These are phyloP conservation scores for Coecobrya sp. DNA, from an alignment of 2,888 invertebrate species.

Conservation along the genomic window DNA sequence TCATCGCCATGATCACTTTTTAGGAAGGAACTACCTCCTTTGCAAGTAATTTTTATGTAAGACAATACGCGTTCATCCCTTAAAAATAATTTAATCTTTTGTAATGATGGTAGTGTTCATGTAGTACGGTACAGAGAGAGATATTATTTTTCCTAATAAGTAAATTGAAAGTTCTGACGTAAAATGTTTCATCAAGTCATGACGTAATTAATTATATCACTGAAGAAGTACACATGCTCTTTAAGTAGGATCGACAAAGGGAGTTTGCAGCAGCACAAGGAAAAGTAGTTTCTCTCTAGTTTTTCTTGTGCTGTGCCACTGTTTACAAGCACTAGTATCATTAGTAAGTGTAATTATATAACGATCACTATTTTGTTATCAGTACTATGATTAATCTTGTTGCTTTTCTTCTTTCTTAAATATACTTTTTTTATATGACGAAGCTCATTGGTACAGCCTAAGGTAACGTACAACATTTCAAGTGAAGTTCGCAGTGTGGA, in stretches of 20 bases:
- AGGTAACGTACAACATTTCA: conserved; percentile 52
- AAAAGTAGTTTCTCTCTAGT: too few species aligned
- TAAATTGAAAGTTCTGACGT: conserved; percentile 25
- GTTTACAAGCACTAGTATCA: too few species aligned
- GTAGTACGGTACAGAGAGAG: too few species aligned
- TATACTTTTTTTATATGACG: neutral
- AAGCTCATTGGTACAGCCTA: conserved; percentile 78
- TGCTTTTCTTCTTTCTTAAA: conserved; percentile 14
- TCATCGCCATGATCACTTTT: too few species aligned
- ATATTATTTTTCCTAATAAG: neutral
- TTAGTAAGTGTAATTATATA: neutral
- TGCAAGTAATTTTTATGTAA: too few species aligned
- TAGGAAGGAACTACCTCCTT: too few species aligned
- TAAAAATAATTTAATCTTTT: too few species aligned
- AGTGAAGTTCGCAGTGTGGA: conserved; percentile 18
- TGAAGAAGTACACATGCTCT: neutral
- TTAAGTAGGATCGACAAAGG: too few species aligned
- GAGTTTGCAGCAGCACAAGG: too few species aligned
- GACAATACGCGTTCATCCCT: too few species aligned
- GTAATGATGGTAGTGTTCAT: neutral
- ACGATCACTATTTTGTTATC: neutral
- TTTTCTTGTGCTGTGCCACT: too few species aligned
- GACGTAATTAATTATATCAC: neutral
- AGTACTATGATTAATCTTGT: neutral
- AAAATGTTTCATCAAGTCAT: neutral